Evolutionary conservation across 1,140 invertebrate species (phyloP), one percentile per base, ranked within the genome.

Genomic region (Scaptomyza montana): DNA sequence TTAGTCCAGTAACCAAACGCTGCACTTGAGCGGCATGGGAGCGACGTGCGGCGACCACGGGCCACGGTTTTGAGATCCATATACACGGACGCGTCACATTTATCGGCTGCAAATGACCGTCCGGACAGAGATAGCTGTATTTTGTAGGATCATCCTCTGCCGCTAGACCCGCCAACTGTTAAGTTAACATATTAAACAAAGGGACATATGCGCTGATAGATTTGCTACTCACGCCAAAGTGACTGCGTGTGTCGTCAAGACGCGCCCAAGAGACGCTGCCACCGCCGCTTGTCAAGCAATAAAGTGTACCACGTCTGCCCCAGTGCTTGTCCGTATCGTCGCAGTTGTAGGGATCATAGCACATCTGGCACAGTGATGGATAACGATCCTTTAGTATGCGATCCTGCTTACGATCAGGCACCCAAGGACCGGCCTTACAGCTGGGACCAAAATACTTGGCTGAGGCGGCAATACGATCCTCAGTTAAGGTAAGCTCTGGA

Each of bases 201-300:
- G 12, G 36, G 3, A 12, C 1, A 39, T 12, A 5, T 43, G 2
- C n/a, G 3, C 5, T 25, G 49, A 7, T 39, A 10, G 0, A 50
- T 19, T 5, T 6, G 19, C 1, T 50, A 73, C 91, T 92, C 82
- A 96, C 94, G 72, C 94, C 94, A 78, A 96, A 96, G 82, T 96
- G 95, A 36, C 93, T 81, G 5, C 86, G 80, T 2, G 94, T 93
- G 80, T 95, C 95, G 57, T 94, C 94, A 1, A 94, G 91, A 66
- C 96, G 94, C 0, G 96, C 94, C 95, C 97, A 98, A 28, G 96
- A 95, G 9, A 97, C 93, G 78, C 98, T 95, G 0, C 96, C 97
- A 4, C 93, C 92, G 16, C 95, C 94, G 70, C 96, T 95, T 12
- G 94, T 94, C 9, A 98, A 91, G 85, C 97, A 98, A 19, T 95